Evolutionary conservation across 2,797 vertebrate species (phyloP), one percentile per base, ranked within the genome.

Genomic region (Peromyscus attwateri): DNA sequence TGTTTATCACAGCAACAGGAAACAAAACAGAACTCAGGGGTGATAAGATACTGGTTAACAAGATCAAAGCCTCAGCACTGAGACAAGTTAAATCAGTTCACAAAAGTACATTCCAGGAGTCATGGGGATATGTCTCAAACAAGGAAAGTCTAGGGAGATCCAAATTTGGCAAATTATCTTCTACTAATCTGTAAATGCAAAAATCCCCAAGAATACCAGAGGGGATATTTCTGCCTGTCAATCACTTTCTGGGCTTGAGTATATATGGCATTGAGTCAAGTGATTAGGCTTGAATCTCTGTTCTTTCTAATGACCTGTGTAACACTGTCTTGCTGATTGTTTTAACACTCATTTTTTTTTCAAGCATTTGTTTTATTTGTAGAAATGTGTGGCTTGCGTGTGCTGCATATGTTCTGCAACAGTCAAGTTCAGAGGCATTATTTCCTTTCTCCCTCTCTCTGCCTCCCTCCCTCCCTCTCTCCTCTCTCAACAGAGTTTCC

Each of bases 71-170:
- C 87, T 75, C 73, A 57, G n/a, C 52, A 29, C 25, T 49, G 64
- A 64, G 62, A 75, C 75, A 96, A 94, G 7, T 96, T 94, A 89
- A 94, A 66, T 93, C 62, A 91, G 37, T 95, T 95, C 62, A 92
- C 91, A 89, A 91, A 96, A 95, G 16, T 75, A 76, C 34, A 80
- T 95, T 92, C 23, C n/a, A 40, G 75, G 90, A 76, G 49, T 55
- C 70, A 82, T 88, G 80, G 91, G 94, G 91, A 79, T 82, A 89
- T 71, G 88, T 62, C 70, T 91, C 52, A 87, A 19, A 27, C 19
- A 89, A 83, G n/a, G 43, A 83, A 95, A 71, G 29, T 89, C 73
- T 71, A 17, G n/a, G 73, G 79, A 95, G 64, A 68, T 92, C 60
- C 80, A 79, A 95, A 2, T 34, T 8, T 70, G 57, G 21, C 37